These are phyloP conservation scores for Alosa alosa DNA, from an alignment of 2,113 vertebrate species.

Conservation along the genomic window DNA sequence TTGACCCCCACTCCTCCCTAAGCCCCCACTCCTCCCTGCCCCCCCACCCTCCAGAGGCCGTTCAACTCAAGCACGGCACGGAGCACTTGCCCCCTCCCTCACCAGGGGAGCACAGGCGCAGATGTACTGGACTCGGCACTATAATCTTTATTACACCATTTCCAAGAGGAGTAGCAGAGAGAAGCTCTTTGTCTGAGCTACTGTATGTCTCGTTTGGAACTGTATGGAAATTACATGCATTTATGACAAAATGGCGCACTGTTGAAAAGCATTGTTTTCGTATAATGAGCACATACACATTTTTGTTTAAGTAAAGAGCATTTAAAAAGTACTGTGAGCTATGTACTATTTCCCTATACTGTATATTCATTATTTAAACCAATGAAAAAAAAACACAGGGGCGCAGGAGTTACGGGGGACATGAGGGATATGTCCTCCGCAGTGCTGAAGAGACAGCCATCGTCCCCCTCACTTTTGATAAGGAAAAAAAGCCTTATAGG, in stretches of 20 bases:
- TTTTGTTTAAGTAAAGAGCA: neutral
- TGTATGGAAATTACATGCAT: neutral
- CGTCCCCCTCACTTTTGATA: too few species aligned
- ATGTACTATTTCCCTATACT: neutral
- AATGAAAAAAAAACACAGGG: too few species aligned
- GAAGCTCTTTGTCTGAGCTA: neutral
- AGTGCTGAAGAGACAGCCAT: too few species aligned
- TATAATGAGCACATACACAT: neutral
- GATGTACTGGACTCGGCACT: conserved; percentile 48
- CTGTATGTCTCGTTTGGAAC: too few species aligned
- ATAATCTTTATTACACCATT: conserved; percentile 24
- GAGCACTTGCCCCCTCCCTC: conserved; percentile 47
- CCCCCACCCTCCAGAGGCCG: conserved; percentile 25
- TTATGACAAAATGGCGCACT: neutral
- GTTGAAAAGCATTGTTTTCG: neutral
- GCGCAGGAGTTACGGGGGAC: too few species aligned
- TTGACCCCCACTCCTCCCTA: too few species aligned
- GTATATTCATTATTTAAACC: neutral
- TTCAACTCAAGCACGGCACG: conserved; percentile 60
- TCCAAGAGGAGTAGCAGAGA: neutral
- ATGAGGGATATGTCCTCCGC: too few species aligned
- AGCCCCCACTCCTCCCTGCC: too few species aligned
- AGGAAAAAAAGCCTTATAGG: too few species aligned
- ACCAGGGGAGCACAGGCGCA: conserved; percentile 48
- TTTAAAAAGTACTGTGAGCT: neutral